phyloP scores from a whole-genome alignment of 2,113 vertebrate species.

The Crotalus helleri region DNA sequence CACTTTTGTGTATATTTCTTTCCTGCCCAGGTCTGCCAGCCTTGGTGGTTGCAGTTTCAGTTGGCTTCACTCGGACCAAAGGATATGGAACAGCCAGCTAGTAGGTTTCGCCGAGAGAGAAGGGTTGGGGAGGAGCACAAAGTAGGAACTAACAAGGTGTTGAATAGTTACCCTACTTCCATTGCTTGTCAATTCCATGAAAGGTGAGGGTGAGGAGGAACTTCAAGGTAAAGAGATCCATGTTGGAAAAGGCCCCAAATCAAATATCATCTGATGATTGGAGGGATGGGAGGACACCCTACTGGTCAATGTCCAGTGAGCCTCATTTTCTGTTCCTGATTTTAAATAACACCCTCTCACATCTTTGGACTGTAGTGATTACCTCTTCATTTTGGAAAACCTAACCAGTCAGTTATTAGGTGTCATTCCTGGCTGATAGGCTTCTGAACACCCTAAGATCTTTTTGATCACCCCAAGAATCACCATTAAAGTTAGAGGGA shows the following conservation, averaged over 20 bases:
- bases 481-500: not conserved
- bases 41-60: slow-evolving; percentile 90
- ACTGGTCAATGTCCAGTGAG: not conserved
- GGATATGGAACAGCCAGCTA: slow-evolving; percentile 93
- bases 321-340: not conserved
- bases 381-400: not conserved
- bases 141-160: not conserved
- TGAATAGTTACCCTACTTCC: not conserved
- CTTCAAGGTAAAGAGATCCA: not conserved
- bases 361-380: not conserved
- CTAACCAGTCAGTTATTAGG: not conserved
- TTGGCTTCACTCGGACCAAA: slow-evolving; percentile 93
- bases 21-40: slow-evolving; percentile 79
- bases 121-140: fast-evolving
- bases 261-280: not conserved
- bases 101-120: slow-evolving; percentile 71
- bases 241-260: not conserved
- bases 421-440: not conserved
- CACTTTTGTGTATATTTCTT: not conserved
- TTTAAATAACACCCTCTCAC: not conserved
- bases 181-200: not conserved
- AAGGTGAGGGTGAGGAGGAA: not conserved
- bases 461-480: not conserved
- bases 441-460: not conserved
- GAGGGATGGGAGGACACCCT: not conserved